Percentiles rank a stretch among this genome's conserved stretches.
Conservation (phyloP, 1,140 invertebrate species). For the Drosophila littoralis region DNA sequence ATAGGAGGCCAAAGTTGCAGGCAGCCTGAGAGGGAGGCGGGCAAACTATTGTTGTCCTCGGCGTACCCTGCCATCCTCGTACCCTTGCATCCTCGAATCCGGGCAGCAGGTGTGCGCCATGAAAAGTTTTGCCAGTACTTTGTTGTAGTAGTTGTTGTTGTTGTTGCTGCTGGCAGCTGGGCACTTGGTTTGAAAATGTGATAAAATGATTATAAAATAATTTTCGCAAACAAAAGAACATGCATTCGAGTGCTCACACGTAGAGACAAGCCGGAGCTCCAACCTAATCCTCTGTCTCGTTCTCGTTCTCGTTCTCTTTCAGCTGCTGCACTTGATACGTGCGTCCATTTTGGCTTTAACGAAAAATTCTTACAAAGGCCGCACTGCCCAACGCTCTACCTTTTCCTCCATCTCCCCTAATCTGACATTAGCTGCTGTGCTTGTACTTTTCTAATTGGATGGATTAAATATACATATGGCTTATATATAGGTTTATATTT, state of each 20-base stretch:
- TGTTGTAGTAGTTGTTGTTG: constrained; percentile 26
- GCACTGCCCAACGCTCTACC: not conserved
- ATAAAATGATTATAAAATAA: constrained; percentile 83
- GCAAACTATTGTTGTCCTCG: constrained; percentile 39
- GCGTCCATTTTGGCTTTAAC: constrained; percentile 40
- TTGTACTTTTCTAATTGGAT: constrained; percentile 59
- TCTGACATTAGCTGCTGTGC: constrained; percentile 3
- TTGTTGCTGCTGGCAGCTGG: constrained; percentile 47
- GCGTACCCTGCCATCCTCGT: constrained; percentile 1
- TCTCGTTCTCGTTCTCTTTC: constrained; percentile 8
- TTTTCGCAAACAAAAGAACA: constrained; percentile 73
- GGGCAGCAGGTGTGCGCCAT: constrained; percentile 70
- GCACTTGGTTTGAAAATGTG: constrained; percentile 67
- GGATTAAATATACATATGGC: constrained; percentile 29
- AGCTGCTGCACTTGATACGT: constrained; percentile 51
- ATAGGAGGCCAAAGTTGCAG: constrained; percentile 55
- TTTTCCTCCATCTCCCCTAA: not conserved
- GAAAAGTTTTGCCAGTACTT: constrained; percentile 47
- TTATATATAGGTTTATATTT: not conserved
- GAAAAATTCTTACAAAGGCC: constrained; percentile 22
- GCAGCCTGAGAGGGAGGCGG: constrained; percentile 2
- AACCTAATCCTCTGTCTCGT: not conserved
- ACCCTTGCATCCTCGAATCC: constrained; percentile 9
- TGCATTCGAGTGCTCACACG: constrained; percentile 47
- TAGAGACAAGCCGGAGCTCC: constrained; percentile 3